Evolutionary conservation across 2,888 invertebrate genomes (phyloP).

Genomic region (Eudemis profundana): DNA sequence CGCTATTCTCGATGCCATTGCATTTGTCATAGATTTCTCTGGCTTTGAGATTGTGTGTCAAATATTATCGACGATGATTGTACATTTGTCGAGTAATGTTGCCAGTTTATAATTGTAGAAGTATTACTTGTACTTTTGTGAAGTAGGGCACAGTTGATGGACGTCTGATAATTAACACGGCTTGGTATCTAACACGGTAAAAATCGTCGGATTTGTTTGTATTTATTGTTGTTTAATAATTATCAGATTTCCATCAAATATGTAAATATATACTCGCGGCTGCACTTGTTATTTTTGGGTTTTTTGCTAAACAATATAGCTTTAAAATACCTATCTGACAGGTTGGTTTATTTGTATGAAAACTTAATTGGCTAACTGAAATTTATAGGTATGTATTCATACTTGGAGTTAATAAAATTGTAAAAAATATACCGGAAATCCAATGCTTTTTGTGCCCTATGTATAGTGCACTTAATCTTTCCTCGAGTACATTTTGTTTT

Average conservation of each 20-base stretch:
- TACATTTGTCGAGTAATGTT: neutral
- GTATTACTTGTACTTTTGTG: constrained; percentile 11
- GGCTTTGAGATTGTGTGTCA: neutral
- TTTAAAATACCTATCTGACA: constrained; percentile 50
- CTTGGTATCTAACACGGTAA: too few relatives aligned
- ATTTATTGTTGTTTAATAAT: neutral
- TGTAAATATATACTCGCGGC: constrained; percentile 48
- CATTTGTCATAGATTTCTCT: neutral
- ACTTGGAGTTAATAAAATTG: constrained; percentile 14
- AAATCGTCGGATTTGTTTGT: too few relatives aligned
- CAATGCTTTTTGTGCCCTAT: constrained; percentile 53
- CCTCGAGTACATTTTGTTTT: constrained; percentile 20
- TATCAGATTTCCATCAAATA: constrained; percentile 47
- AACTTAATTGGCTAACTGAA: constrained; percentile 34
- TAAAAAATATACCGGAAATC: constrained; percentile 33
- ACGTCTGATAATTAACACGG: constrained; percentile 20
- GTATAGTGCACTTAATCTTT: constrained; percentile 28
- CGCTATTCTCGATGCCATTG: neutral
- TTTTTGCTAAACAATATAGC: constrained; percentile 51
- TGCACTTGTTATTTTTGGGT: constrained; percentile 51
- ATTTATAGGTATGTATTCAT: constrained; percentile 36
- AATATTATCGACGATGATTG: neutral
- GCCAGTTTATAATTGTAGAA: constrained; percentile 1
- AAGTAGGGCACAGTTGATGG: constrained; percentile 19
- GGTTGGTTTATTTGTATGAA: constrained; percentile 42